Evolutionary conservation across 2,888 invertebrate genomes (phyloP).

Genomic region (Stegophylla sp.): DNA sequence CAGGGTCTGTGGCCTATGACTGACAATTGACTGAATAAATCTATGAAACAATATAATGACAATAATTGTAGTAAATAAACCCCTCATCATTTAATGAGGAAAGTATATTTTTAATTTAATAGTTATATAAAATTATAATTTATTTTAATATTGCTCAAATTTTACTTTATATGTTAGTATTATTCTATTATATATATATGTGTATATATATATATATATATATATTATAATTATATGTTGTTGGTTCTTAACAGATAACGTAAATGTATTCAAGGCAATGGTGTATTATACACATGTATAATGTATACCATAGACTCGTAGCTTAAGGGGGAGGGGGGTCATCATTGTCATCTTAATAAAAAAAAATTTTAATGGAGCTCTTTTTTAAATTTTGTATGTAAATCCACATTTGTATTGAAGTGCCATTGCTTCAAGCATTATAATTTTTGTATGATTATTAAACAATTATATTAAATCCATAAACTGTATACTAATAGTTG

Average conservation of each 20-base stretch:
- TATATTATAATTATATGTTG: neutral
- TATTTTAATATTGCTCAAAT: slow-evolving; percentile 44
- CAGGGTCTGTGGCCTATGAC: slow-evolving; percentile 45
- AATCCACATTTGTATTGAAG: too few relatives aligned
- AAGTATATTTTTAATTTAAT: slow-evolving; percentile 3
- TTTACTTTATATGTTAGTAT: neutral
- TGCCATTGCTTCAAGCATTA: too few relatives aligned
- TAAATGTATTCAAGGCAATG: neutral
- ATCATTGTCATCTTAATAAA: too few relatives aligned
- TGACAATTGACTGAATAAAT: slow-evolving; percentile 54
- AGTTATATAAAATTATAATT: neutral
- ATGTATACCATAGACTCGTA: neutral
- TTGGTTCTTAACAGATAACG: neutral
- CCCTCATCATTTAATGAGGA: neutral
- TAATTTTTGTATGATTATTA: neutral
- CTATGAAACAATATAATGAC: slow-evolving; percentile 20
- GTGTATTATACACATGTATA: neutral
- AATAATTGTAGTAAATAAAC: slow-evolving; percentile 6
- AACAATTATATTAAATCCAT: too few relatives aligned
- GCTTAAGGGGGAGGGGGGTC: too few relatives aligned
- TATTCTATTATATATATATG: neutral
- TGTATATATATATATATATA: neutral
- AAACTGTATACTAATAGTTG: too few relatives aligned
- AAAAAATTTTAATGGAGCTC: too few relatives aligned
- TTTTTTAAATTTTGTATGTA: too few relatives aligned